These are phyloP conservation scores for Scolopax rusticola DNA, from an alignment of 2,797 vertebrate species.

Conservation along the genomic window DNA sequence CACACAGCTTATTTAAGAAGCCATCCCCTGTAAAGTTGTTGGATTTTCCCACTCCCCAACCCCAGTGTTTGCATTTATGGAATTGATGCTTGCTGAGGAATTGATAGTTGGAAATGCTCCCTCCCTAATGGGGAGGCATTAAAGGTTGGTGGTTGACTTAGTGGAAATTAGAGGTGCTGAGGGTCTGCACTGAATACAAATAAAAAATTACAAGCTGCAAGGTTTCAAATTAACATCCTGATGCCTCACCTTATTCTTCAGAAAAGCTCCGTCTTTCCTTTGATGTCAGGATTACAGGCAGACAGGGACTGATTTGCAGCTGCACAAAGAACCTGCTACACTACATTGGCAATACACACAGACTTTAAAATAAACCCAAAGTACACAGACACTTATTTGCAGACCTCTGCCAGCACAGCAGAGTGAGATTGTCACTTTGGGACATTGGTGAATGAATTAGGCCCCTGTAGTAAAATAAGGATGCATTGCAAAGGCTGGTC, in stretches of 20 bases:
- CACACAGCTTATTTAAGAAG: constrained; percentile 1
- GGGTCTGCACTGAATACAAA: constrained; percentile 11
- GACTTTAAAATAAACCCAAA: background rate
- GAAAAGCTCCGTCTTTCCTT: background rate
- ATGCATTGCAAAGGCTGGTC: background rate
- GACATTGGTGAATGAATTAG: background rate
- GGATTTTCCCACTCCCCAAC: background rate
- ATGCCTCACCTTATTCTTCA: background rate
- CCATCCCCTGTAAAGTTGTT: background rate
- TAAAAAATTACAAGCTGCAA: constrained; percentile 16
- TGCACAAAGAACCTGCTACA: background rate
- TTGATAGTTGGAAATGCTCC: background rate
- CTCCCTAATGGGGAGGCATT: background rate
- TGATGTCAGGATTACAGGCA: constrained; percentile 42
- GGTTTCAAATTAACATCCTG: constrained; percentile 24
- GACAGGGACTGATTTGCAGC: background rate
- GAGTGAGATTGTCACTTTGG: background rate
- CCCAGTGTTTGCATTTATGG: background rate
- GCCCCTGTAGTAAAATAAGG: background rate
- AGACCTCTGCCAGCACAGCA: background rate
- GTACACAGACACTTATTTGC: background rate
- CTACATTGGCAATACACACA: background rate
- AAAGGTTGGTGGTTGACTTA: background rate
- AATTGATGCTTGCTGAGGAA: background rate
- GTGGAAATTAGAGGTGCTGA: background rate